Evolutionary conservation across 2,113 vertebrate genomes (phyloP).

Genomic region (Terrapene triunguis): DNA sequence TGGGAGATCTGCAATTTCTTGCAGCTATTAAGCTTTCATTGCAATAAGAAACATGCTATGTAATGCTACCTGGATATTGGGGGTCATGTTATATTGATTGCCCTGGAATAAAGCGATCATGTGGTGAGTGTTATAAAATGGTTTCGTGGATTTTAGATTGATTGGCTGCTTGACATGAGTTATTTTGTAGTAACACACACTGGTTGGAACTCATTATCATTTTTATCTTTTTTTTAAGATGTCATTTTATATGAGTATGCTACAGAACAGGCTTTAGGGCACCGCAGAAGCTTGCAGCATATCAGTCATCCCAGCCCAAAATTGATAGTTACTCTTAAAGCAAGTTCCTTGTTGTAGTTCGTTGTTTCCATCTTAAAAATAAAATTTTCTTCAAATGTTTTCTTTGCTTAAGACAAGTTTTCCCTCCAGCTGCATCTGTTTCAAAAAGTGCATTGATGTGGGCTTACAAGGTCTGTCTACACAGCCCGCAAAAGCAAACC

Average conservation of each 20-base stretch:
- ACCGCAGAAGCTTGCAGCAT: neutral
- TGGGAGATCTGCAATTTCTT: neutral
- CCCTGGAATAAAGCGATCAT: constrained; percentile 7
- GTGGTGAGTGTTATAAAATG: neutral
- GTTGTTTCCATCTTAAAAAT: neutral
- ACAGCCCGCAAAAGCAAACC: neutral
- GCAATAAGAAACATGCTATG: neutral
- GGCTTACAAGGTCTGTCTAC: neutral
- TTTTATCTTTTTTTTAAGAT: neutral
- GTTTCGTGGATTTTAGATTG: neutral
- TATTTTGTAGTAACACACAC: neutral
- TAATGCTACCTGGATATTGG: neutral
- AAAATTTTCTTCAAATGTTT: neutral
- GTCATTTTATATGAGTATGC: neutral
- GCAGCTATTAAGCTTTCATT: constrained; percentile 21
- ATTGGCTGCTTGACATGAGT: neutral
- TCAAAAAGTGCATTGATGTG: neutral
- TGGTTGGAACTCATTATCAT: neutral
- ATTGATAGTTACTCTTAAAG: neutral
- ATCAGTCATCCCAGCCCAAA: neutral
- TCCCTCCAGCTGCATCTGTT: neutral
- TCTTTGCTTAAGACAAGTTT: neutral
- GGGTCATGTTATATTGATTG: neutral
- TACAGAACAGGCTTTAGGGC: neutral
- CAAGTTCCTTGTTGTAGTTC: neutral